Evolutionary conservation across 2,888 invertebrate genomes (phyloP).

Genomic region (Tineola bisselliella): DNA sequence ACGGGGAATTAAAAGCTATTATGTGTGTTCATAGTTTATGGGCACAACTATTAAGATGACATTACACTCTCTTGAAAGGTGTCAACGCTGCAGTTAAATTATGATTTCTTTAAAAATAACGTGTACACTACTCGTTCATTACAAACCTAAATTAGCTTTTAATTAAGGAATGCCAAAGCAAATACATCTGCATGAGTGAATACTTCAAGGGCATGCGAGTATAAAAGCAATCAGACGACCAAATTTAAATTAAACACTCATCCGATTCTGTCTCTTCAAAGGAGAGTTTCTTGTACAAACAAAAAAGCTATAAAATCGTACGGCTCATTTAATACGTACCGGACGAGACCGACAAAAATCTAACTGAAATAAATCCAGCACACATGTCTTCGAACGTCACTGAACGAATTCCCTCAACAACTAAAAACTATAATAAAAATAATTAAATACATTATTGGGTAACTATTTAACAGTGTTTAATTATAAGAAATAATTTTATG

Average conservation of each 20-base stretch:
- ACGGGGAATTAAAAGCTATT: slow-evolving; percentile 51
- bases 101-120: no score
- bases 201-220: slow-evolving; percentile 13
- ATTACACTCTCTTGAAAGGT: background rate
- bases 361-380: slow-evolving; percentile 59
- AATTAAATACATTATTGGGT: no score
- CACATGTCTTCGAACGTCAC: slow-evolving; percentile 58
- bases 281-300: slow-evolving; percentile 25
- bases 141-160: background rate
- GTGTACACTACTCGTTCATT: background rate
- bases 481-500: no score
- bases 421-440: slow-evolving; percentile 12
- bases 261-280: slow-evolving; percentile 42
- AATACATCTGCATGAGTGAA: background rate
- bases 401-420: slow-evolving; percentile 12
- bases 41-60: background rate
- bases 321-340: slow-evolving; percentile 65
- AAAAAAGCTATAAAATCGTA: slow-evolving; percentile 52
- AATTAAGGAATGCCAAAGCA: background rate
- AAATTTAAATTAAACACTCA: slow-evolving; percentile 38
- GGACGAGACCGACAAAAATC: slow-evolving; percentile 66
- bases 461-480: no score
- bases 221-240: slow-evolving; percentile 26
- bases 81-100: background rate
- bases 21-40: slow-evolving; percentile 25